Base-by-base conservation (phyloP, 1,140 invertebrate species). In the Probaryconus sp. region DNA sequence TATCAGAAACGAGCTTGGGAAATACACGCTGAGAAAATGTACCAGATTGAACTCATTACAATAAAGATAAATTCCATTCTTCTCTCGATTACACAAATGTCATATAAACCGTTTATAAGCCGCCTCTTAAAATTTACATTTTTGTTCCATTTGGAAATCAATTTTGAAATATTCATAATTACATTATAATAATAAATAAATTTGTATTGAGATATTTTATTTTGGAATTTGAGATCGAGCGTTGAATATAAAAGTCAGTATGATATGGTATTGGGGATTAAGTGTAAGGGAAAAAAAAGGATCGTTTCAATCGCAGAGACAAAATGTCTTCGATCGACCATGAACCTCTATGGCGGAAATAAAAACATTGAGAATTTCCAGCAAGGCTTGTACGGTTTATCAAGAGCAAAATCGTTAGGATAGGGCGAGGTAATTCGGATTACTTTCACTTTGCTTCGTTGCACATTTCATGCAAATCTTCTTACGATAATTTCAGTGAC, bases 281-380 rank as follows among this genome's bases (percentile, higher is more conserved):
- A 10, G 42, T 48, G 40, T 9, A 16, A 2, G 2, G n/a, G 13
- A 45, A 65, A 72, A 65, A 60, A 45, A 9, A 11, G 37, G 24
- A 26, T 38, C 38, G 43, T 60, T 65, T 51, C 24, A 73, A 18
- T 47, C 47, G 42, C 55, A 30, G 69, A 51, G 61, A 60, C 69
- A 72, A 73, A 73, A 73, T 73, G 70, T 37, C 70, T 73, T 67
- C 33, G 70, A 28, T 73, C 70, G 70, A 63, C 70, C 70, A 37
- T 73, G 70, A 67, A 73, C 61, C 70, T 61, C 30, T 18, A 45
- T 65, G 51, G 53, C 70, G 70, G 70, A 73, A 73, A 73, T 67
- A 56, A 73, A 72, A 67, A 70, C 63, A 67, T 73, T 73, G 70
- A 48, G 61, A 61, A 67, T 61, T 67, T 21, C 28, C 50, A 50